Base-by-base conservation (phyloP, 2,113 vertebrate genomes). In the Papio anubis region DNA sequence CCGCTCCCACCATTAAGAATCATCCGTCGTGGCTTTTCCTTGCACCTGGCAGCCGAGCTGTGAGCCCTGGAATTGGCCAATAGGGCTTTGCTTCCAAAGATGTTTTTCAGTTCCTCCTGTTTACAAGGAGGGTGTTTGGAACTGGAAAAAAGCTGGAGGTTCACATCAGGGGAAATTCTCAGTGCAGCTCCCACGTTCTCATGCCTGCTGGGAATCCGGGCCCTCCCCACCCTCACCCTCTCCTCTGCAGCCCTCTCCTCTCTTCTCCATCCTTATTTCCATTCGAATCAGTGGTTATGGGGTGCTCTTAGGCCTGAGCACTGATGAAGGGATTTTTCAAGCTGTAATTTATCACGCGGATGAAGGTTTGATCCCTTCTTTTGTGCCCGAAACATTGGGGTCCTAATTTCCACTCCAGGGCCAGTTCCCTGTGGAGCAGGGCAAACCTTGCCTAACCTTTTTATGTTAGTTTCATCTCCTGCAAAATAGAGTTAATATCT, bases 341-440 rank as follows among this genome's bases (percentile, higher is more conserved):
- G 57, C 88, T 48, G 89, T 88, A 55, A 94, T 98, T 93, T 83
- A 93, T 97, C 94, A 93, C 12, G 75, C 45, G 92, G 86, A 70
- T 83, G 83, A 94, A 91, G 85, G 68, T 93, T 97, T 97, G 94
- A 93, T 91, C 93, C 96, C 88, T 38, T n/a, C 11, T 20, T 73
- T 32, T 50, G 70, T 76, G 89, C 96, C 81, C 40, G 27, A 45
- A 45, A 81, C 88, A 59, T 68, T 9, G 70, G 89, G 94, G 82
- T 80, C 86, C 97, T 92, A 40, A 93, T 95, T 96, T 81, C 50
- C 52, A 86, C 55, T 50, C 82, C 18, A 43, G 82, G 70, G 32
- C 43, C 7, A 2, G 59, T 38, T 93, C 86, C 72, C 88, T 1
- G 30, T 5, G 93, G 72, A 45, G 30, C 68, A 43, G 55, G 85